Conservation (phyloP, 2,797 vertebrate genomes). For the Trachops cirrhosus region DNA sequence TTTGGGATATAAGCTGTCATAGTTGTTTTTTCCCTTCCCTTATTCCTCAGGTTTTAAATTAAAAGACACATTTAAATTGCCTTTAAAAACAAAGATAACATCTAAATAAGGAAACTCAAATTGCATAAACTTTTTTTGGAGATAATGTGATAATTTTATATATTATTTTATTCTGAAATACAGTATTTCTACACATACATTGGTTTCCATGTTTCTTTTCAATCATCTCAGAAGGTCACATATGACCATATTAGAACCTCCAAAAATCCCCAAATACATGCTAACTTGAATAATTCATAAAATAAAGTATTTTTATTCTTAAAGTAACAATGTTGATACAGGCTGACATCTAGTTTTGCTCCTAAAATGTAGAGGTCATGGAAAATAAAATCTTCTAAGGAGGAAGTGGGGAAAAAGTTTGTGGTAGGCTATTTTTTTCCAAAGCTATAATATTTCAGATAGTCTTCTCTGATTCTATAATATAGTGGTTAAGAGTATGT, state of each 20-base stretch:
- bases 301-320: conserved; percentile 52
- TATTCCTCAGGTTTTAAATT: conserved; percentile 2
- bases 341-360: conserved; percentile 1
- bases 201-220: conserved; percentile 28
- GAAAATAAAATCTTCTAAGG: conserved; percentile 34
- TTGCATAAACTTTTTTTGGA: conserved; percentile 2
- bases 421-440: conserved; percentile 20
- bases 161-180: not conserved
- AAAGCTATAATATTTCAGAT: conserved; percentile 12
- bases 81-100: conserved; percentile 27
- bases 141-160: not conserved
- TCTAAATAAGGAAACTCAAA: not conserved
- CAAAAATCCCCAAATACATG: conserved; percentile 6
- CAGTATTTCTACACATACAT: conserved; percentile 12
- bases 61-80: not conserved
- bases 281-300: conserved; percentile 70
- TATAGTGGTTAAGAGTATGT: not conserved
- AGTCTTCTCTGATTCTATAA: not conserved
- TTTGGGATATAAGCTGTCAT: not conserved
- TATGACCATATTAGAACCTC: conserved; percentile 59
- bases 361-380: conserved; percentile 50
- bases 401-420: not conserved
- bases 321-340: conserved; percentile 51
- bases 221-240: conserved; percentile 47
- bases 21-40: not conserved